Conservation (phyloP, 35 echinoderm and acorn worm species). For the Ophiothrix spiculata region DNA sequence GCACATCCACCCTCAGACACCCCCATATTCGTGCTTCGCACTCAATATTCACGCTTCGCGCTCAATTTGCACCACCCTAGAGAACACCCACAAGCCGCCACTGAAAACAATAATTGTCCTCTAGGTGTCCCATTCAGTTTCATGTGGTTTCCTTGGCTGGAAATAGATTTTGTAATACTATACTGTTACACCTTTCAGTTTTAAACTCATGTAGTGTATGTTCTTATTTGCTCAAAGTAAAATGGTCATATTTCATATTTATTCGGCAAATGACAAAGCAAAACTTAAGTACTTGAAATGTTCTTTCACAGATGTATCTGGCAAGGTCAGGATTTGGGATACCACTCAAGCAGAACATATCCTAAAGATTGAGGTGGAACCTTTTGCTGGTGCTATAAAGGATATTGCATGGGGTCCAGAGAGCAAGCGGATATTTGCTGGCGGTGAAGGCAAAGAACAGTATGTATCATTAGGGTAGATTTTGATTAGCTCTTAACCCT, state of each 20-base stretch:
- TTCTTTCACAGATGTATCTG: conserved; percentile 55
- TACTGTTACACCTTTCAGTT: too few relatives aligned
- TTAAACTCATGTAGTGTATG: neutral
- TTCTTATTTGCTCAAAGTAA: neutral
- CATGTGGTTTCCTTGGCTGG: too few relatives aligned
- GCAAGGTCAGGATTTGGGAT: conserved; percentile 88
- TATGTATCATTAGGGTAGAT: conserved; percentile 29
- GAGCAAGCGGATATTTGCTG: conserved; percentile 69
- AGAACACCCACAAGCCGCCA: too few relatives aligned
- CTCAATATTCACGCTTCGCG: too few relatives aligned
- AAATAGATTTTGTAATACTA: too few relatives aligned
- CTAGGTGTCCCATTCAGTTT: too few relatives aligned
- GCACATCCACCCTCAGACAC: too few relatives aligned
- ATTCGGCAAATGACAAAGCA: neutral
- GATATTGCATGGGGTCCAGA: conserved; percentile 82
- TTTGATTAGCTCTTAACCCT: too few relatives aligned
- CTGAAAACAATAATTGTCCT: too few relatives aligned
- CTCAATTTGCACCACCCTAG: too few relatives aligned
- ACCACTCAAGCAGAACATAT: conserved; percentile 79
- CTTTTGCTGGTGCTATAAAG: conserved; percentile 48
- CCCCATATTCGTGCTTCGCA: too few relatives aligned
- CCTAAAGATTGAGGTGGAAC: conserved; percentile 61
- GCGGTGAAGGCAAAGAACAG: conserved; percentile 66
- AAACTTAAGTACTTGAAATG: too few relatives aligned
- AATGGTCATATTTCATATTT: neutral